phyloP scores from a whole-genome alignment of 2,888 invertebrate species.

The Nomada ruficornis region DNA sequence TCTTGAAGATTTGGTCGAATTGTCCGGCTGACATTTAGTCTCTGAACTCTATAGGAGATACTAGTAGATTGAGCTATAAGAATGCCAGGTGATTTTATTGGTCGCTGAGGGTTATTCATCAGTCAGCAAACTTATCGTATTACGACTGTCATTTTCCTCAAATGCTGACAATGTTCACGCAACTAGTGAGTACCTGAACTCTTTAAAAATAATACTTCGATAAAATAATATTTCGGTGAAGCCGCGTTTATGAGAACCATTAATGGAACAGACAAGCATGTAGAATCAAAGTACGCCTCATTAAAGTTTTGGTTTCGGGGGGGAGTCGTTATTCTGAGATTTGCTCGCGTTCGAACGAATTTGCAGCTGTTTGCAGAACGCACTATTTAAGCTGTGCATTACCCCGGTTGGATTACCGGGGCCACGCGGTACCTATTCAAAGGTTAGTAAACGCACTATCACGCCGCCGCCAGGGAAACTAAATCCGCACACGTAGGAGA shows the following conservation, averaged over 20 bases:
- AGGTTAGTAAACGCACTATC: neutral
- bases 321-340: conserved; percentile 25
- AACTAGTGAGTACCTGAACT: no score
- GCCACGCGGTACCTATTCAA: neutral
- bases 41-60: neutral
- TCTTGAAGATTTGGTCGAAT: neutral
- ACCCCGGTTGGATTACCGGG: conserved; percentile 25
- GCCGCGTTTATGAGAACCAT: no score
- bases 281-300: neutral
- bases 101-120: no score
- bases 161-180: no score
- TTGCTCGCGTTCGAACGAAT: conserved; percentile 43
- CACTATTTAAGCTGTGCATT: conserved; percentile 25
- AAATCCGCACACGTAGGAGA: neutral
- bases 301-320: no score
- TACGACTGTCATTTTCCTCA: no score
- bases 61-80: neutral
- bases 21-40: neutral
- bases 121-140: no score
- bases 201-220: no score
- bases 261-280: neutral
- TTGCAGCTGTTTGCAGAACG: conserved; percentile 40
- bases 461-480: neutral
- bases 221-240: no score
- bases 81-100: no score